Evolutionary conservation across 2,113 vertebrate species (phyloP), one percentile per base, ranked within the genome.

Genomic region (Poecile atricapillus): DNA sequence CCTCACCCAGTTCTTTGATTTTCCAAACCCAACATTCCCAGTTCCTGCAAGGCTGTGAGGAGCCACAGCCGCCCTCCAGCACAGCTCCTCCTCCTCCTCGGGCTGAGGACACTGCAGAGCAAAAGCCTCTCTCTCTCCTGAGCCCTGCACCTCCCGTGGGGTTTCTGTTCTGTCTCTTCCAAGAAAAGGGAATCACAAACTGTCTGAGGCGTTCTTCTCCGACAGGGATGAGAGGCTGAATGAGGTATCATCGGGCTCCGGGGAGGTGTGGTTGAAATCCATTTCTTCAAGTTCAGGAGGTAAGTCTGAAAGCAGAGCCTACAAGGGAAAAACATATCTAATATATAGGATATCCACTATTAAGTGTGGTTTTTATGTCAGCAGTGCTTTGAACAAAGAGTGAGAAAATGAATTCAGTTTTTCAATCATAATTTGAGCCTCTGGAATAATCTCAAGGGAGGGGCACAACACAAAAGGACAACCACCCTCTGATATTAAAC

Each of bases 281-380:
- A 98, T 98, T 97, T 98, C 98, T 97, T 99, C 99, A 94, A 98
- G 98, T 89, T 98, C 98, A 90, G 99, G 99, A 99, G 99, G 99
- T 98, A 99, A 99, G 97, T 99, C 99, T 97, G 98, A 98, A 87
- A 99, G 98, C 96, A 99, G 98, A 92, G 98, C 99, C 99, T 99
- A 50, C 13, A 37, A 92, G n/a, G 55, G 63, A 94, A 91, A 91
- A 85, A 87, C 17, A 80, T 33, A 53, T 37, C 27, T 37, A 56
- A 23, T 22, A 22, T 63, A 46, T 6, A 33, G 10, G 20, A 30
- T 13, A 16, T n/a, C 5, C 46, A 53, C 10, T 20, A 0, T 13
- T 4, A 83, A 28, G 25, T n/a, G 6, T 7, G 10, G 0, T 35
- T 41, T 89, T 82, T 62, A 60, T 71, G 33, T 60, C 83, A 93